Evolutionary conservation across 2,797 vertebrate species (phyloP), one percentile per base, ranked within the genome.

Genomic region (Coracias cyanogaster): DNA sequence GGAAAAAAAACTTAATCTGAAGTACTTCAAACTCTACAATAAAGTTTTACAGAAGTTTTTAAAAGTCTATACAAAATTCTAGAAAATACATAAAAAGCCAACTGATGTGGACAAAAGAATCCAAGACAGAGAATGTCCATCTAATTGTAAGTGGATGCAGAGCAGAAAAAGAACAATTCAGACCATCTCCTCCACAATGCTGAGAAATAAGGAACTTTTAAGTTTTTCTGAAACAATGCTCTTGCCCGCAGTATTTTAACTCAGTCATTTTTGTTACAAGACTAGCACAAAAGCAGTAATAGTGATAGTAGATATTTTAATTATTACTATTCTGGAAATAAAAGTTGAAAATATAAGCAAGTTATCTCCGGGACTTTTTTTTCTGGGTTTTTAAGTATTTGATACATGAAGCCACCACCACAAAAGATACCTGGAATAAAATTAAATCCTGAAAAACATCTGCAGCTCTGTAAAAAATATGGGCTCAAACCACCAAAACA

Each of bases 71-170:
- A 5, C 22, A 82, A 52, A 54, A 20, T 22, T 64, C 12, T 48
- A 81, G 19, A n/a, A 45, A 67, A 37, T 18, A 70, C 2, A 16
- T 19, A 24, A 65, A 39, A 81, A 82, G 12, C 16, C 7, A 64
- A 69, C 39, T 37, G 19, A 69, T 8, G 16, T 6, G 49, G 60
- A 43, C 16, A 70, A 66, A 64, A 35, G 45, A 81, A 73, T 26
- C 25, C 21, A 45, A 28, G 21, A 39, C 7, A 41, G 11, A 89
- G 6, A 64, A 82, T 2, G 41, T 16, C 31, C 37, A 45, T 39
- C 31, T 65, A 11, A 45, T 33, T 4, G 0, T 48, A 84, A 55
- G 17, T 6, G 29, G 6, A 58, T 6, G 10, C 5, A 35, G 7
- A 89, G 52, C 17, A 67, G n/a, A 41, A 71, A 61, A 46, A 41